Percentiles rank a stretch among this genome's conserved stretches.
These are phyloP conservation scores for Seriola dumerili DNA, from an alignment of 2,113 vertebrate genomes.

Conservation along the genomic window DNA sequence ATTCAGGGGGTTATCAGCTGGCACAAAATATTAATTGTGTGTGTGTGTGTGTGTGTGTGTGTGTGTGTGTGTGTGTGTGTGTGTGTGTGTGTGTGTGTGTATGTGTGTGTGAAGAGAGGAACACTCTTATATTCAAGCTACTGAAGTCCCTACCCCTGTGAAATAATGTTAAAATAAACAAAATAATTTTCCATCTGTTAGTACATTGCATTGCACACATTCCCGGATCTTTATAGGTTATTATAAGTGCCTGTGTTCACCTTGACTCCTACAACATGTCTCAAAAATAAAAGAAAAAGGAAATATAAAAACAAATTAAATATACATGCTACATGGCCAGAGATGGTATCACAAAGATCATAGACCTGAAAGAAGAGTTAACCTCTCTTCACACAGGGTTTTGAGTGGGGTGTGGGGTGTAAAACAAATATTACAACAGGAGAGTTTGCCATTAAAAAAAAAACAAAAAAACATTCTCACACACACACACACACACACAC, in stretches of 20 bases:
- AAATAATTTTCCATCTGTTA: conserved; percentile 22
- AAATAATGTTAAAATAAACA: conserved; percentile 37
- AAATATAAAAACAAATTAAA: conserved; percentile 16
- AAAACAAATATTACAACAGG: conserved; percentile 20
- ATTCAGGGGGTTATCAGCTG: conserved; percentile 51
- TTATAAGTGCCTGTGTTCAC: conserved; percentile 54
- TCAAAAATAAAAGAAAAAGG: conserved; percentile 13
- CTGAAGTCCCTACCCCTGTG: conserved; percentile 7
- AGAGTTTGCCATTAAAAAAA: conserved; percentile 7
- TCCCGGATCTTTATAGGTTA: conserved; percentile 65
- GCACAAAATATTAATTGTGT: conserved; percentile 55
- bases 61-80: conserved; percentile 31
- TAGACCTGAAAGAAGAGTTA: conserved; percentile 43
- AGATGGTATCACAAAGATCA: conserved; percentile 38
- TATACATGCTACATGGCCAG: conserved; percentile 61
- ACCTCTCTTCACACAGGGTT: conserved; percentile 65
- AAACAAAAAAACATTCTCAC: conserved; percentile 5
- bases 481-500: conserved; percentile 11
- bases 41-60: conserved; percentile 8
- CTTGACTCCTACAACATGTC: conserved; percentile 12
- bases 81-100: conserved; percentile 2
- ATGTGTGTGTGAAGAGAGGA: conserved; percentile 65
- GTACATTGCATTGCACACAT: conserved; percentile 73
- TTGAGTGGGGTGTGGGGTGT: neutral
- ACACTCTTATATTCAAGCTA: conserved; percentile 43